Percentiles rank a stretch among this genome's conserved stretches.
Evolutionary conservation across 2,888 invertebrate genomes (phyloP).

Genomic region (Scaptomyza cyrtandrae): DNA sequence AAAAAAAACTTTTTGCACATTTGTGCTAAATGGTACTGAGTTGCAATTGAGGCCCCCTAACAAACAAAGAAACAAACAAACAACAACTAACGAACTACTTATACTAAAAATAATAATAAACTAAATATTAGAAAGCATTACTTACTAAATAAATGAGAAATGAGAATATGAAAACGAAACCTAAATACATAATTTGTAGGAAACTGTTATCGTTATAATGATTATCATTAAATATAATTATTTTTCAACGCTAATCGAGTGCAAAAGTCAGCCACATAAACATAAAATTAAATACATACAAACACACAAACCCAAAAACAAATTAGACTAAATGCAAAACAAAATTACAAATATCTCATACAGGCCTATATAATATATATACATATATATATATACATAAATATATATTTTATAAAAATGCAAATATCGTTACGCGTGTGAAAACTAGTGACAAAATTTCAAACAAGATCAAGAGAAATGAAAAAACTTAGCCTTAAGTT

Average conservation of each 20-base stretch:
- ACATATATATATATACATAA: conserved; percentile 41
- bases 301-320: conserved; percentile 56
- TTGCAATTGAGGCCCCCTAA: conserved; percentile 67
- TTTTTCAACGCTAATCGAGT: conserved; percentile 56
- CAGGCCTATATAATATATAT: conserved; percentile 45
- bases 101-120: conserved; percentile 60
- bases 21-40: conserved; percentile 72
- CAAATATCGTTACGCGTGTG: conserved; percentile 46
- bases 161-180: conserved; percentile 30
- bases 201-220: conserved; percentile 64
- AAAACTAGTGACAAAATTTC: conserved; percentile 64
- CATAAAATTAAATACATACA: conserved; percentile 12
- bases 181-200: conserved; percentile 67
- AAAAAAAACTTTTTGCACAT: conserved; percentile 48
- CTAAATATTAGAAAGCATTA: conserved; percentile 65
- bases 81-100: conserved; percentile 64
- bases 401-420: conserved; percentile 55
- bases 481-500: conserved; percentile 50
- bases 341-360: conserved; percentile 43
- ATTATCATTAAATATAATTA: conserved; percentile 60
- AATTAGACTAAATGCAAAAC: conserved; percentile 63
- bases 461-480: conserved; percentile 14
- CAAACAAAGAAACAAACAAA: conserved; percentile 30
- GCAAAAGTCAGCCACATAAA: conserved; percentile 45
- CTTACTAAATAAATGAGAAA: conserved; percentile 34